Evolutionary conservation across 1,140 invertebrate genomes (phyloP), one percentile per base, ranked within the genome.

Genomic region (Helicoverpa zea): DNA sequence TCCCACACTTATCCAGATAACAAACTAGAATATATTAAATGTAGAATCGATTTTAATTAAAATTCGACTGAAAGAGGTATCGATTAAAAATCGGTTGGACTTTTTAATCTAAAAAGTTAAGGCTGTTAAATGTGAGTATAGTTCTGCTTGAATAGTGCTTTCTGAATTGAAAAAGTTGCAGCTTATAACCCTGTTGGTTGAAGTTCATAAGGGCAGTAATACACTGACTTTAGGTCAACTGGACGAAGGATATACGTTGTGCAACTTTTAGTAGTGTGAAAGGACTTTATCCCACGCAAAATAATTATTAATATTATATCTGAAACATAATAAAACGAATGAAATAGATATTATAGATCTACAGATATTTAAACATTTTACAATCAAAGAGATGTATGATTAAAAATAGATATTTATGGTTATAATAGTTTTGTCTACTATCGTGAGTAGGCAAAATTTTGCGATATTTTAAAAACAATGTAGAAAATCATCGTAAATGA

Each of bases 51-150:
- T 64, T 35, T 64, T 12, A 9, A 16, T 13, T 12, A 30, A 61
- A 12, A 58, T 11, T 58, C 56, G 18, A 58, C 56, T 18, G 12
- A 61, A 11, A 13, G 29, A 61, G 13, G 23, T 11, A 13, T 2
- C 56, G 18, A 61, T 61, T 61, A 29, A 61, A 58, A 61, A 58
- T 58, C 9, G 56, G 54, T 56, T 56, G 1, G 56, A 58, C 56
- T 58, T 58, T 43, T 18, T 10, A 58, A 58, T 16, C 56, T 58
- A 18, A 58, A 58, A 58, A 58, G 56, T 58, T 58, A 18, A 43
- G n/a, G 9, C 56, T 58, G 16, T 23, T 18, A 23, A 16, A 10
- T 58, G 16, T 16, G 9, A 7, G 35, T 43, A 58, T 58, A 58
- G 54, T 18, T 58, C 2, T 58, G 56, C n/a, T 58, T 58, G 56